Evolutionary conservation across 2,113 vertebrate species (phyloP), one percentile per base, ranked within the genome.

Genomic region (Holacanthus passer): DNA sequence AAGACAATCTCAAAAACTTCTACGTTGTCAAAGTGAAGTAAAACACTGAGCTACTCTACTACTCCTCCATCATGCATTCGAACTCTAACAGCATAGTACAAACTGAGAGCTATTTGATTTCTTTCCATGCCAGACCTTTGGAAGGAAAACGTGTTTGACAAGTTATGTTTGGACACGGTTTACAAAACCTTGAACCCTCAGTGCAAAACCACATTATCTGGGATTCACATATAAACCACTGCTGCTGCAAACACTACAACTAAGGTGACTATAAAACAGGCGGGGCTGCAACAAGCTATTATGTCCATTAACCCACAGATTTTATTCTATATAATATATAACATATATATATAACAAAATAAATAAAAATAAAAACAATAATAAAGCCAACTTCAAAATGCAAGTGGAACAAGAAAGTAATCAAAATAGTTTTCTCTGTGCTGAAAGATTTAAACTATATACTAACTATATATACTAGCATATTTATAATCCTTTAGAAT

Each of bases 111-210:
- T 1, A 8, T 7, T 32, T 45, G 63, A 32, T 19, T 39, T 37
- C 35, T 37, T 10, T 20, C 0, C 10, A 64, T 16, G 17, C 7
- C 2, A 39, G 56, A 84, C 77, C 71, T 84, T 87, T 90, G 82
- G 76, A 89, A 41, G 27, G 22, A 20, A 35, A 62, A 5, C 2
- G 5, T 66, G 71, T 86, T 79, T 84, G 67, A 67, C 48, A 20
- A 77, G 77, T 32, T 72, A 24, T 59, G 52, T 55, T 67, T 77
- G 27, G 77, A 43, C 24, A n/a, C 16, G 48, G 74, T 69, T 69
- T 32, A 39, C 59, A 81, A 41, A 76, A 74, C 41, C 78, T 81
- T 82, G 65, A 35, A 83, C 53, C 66, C 32, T 14, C 14, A 37
- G 32, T 11, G 7, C 13, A 60, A 7, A 7, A 43, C 1, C 0